Evolutionary conservation across 37 sponge, comb jelly and placozoan genomes (phyloP).

Genomic region (Spongilla lacustris): DNA sequence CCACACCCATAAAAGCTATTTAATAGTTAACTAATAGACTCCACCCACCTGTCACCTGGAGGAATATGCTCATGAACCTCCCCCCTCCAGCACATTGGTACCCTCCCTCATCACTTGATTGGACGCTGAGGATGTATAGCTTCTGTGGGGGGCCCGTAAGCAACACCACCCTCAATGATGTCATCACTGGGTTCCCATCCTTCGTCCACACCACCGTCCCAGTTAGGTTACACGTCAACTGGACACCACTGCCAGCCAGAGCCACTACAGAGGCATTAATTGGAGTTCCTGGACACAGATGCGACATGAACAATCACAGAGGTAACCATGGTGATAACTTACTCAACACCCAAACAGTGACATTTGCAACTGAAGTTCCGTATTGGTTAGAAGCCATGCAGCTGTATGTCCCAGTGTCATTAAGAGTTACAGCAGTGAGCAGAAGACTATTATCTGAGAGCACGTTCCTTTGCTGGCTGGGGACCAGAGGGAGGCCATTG

Average conservation of each 20-base stretch:
- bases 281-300: background rate
- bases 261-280: background rate
- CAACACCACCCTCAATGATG: background rate
- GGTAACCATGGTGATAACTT: background rate
- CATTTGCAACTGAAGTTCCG: background rate
- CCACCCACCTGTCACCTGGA: background rate
- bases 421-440: background rate
- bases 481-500: background rate
- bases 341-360: background rate
- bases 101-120: background rate
- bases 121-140: background rate
- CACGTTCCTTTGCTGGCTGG: background rate
- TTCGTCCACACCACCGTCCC: background rate
- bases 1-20: background rate
- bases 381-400: constrained; percentile 1
- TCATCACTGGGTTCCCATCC: background rate
- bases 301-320: background rate
- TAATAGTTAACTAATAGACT: background rate
- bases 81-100: background rate
- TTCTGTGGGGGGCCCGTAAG: background rate
- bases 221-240: background rate
- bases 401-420: background rate
- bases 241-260: background rate
- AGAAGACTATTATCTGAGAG: background rate
- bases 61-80: background rate